Percentiles rank a stretch among this genome's conserved stretches.
phyloP scores from a whole-genome alignment of 2,113 vertebrate genomes.

The Fukomys damarensis region DNA sequence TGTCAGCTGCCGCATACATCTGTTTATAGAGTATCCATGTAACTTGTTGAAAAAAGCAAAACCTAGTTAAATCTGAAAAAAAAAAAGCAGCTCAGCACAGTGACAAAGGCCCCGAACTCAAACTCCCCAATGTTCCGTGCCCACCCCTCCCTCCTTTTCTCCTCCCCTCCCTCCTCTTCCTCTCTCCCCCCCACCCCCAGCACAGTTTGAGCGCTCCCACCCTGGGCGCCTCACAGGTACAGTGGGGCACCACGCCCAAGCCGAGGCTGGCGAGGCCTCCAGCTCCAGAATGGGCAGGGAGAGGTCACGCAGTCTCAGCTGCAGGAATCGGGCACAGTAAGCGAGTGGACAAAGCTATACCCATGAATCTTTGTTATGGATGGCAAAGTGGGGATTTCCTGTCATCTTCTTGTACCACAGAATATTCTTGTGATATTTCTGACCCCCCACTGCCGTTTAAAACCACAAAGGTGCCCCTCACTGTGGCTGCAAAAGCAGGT shows the following conservation, averaged over 20 bases:
- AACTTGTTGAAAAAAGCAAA: not conserved
- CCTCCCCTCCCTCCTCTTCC: too few species aligned
- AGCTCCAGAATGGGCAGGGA: too few species aligned
- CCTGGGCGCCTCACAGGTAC: too few species aligned
- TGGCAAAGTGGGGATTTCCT: not conserved
- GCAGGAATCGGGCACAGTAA: not conserved
- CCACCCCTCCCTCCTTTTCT: too few species aligned
- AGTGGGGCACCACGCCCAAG: too few species aligned
- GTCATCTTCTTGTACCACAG: not conserved
- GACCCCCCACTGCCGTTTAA: not conserved
- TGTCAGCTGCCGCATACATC: not conserved
- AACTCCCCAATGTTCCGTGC: not conserved
- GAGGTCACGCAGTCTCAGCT: too few species aligned
- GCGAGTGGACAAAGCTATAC: not conserved
- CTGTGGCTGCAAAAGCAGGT: not conserved
- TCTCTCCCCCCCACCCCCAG: too few species aligned
- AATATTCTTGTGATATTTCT: not conserved
- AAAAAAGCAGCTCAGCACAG: too few species aligned
- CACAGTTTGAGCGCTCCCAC: too few species aligned
- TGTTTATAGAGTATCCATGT: accelerated
- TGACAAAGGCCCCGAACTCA: not conserved
- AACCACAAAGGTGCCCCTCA: not conserved
- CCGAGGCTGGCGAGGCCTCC: too few species aligned
- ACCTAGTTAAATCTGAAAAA: not conserved
- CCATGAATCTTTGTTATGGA: not conserved